Percentiles rank a stretch among this genome's conserved stretches.
phyloP scores from a whole-genome alignment of 2,113 vertebrate species.

The Aldabrachelys gigantea region DNA sequence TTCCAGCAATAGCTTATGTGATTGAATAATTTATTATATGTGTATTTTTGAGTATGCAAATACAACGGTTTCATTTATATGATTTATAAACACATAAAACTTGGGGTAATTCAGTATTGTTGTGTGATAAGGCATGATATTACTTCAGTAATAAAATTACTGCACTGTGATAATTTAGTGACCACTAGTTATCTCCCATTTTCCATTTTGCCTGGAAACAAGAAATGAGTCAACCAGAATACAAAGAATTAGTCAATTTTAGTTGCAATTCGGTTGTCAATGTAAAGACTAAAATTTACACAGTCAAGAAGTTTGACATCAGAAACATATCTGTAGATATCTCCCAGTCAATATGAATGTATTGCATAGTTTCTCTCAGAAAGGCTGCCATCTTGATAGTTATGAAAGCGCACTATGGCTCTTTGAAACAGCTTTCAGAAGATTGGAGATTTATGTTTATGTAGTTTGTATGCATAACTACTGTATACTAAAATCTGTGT shows the following conservation, averaged over 20 bases:
- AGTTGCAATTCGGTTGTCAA: neutral
- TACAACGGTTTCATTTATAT: accelerated
- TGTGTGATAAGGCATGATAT: neutral
- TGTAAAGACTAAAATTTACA: neutral
- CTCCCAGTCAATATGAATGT: neutral
- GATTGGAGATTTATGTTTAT: neutral
- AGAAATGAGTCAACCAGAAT: neutral
- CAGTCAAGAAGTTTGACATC: neutral
- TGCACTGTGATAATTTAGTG: neutral
- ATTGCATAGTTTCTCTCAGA: neutral
- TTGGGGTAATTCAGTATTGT: neutral
- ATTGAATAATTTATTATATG: neutral
- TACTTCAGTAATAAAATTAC: neutral
- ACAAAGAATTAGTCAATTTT: neutral
- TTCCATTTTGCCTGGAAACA: neutral
- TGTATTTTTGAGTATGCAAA: neutral
- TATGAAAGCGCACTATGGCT: neutral
- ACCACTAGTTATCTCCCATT: neutral
- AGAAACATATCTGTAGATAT: neutral
- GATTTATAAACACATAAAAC: neutral
- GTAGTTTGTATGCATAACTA: neutral
- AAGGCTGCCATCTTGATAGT: neutral
- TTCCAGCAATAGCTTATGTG: neutral
- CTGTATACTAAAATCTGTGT: neutral
- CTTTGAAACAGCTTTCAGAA: neutral